Evolutionary conservation across 2,113 vertebrate genomes (phyloP).

Genomic region (Platycercus adscitus): DNA sequence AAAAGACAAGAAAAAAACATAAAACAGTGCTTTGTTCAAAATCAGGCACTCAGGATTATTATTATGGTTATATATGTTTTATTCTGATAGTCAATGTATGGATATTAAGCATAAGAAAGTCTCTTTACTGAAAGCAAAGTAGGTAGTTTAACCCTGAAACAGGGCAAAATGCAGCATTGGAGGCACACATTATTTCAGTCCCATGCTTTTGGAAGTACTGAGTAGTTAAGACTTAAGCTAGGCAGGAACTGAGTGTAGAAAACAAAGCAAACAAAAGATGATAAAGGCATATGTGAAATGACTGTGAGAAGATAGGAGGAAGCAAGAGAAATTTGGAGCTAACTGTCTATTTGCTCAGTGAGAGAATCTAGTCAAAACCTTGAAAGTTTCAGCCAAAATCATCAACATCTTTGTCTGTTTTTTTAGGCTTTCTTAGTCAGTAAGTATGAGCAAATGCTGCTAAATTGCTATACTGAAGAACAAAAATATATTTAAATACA

Average conservation of each 20-base stretch:
- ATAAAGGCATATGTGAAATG: not conserved
- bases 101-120: not conserved
- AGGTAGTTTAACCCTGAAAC: not conserved
- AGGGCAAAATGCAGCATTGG: not conserved
- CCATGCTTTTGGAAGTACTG: not conserved
- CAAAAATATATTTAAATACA: conserved; percentile 42
- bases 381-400: conserved; percentile 39
- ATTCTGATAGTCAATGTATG: not conserved
- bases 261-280: not conserved
- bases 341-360: conserved; percentile 18
- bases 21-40: not conserved
- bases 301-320: not conserved
- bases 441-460: conserved; percentile 13
- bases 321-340: not conserved
- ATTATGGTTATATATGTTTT: not conserved
- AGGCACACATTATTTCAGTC: not conserved
- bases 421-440: conserved; percentile 22
- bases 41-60: not conserved
- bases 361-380: conserved; percentile 41
- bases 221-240: not conserved
- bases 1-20: not conserved
- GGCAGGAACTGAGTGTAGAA: not conserved
- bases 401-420: not conserved
- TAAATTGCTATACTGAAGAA: not conserved
- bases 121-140: not conserved